Evolutionary conservation across 2,797 vertebrate species (phyloP).

Genomic region (Bovichtus variegatus): DNA sequence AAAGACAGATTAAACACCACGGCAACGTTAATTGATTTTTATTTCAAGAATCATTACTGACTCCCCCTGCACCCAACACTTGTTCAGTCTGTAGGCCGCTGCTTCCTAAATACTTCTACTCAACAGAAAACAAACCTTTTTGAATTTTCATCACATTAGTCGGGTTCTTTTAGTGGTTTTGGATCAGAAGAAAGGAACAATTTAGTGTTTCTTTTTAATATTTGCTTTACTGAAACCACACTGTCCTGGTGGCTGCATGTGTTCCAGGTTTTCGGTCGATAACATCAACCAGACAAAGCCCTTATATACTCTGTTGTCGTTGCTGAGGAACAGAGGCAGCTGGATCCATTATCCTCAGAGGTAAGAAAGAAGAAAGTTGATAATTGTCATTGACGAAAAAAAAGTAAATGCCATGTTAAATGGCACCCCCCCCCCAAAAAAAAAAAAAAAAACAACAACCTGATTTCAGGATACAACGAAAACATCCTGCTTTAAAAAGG

Average conservation of each 20-base stretch:
- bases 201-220: neutral
- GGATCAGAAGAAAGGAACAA: constrained; percentile 6
- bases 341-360: constrained; percentile 35
- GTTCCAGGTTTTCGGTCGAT: constrained; percentile 39
- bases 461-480: constrained; percentile 54
- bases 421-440: neutral
- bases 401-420: constrained; percentile 31
- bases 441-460: constrained; percentile 21
- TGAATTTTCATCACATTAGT: neutral
- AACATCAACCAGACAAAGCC: constrained; percentile 32
- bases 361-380: constrained; percentile 41
- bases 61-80: constrained; percentile 8
- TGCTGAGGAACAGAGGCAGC: constrained; percentile 23
- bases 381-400: constrained; percentile 31
- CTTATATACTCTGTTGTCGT: constrained; percentile 16
- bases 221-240: constrained; percentile 6
- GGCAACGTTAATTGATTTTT: constrained; percentile 17
- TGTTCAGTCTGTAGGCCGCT: constrained; percentile 10
- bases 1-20: constrained; percentile 8
- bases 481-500: constrained; percentile 63
- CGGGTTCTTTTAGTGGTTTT: neutral
- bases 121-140: neutral
- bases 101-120: constrained; percentile 7
- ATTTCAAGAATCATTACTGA: constrained; percentile 16
- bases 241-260: neutral